phyloP scores from a whole-genome alignment of 2,113 vertebrate species.

The Spermophilus dauricus region DNA sequence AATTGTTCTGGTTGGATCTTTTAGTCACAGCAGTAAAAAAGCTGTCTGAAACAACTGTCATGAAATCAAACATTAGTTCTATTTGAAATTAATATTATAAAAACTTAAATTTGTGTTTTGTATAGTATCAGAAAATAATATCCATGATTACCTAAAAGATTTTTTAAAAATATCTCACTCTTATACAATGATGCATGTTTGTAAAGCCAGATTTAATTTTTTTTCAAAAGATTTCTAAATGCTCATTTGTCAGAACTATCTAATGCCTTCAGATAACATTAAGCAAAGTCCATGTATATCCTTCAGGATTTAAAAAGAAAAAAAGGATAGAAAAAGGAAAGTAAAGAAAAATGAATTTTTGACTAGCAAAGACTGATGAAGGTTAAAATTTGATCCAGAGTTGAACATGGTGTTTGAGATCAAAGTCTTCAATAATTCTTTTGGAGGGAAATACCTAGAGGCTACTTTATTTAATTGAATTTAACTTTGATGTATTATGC shows the following conservation, averaged over 20 bases:
- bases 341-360: neutral
- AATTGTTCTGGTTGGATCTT: too few relatives aligned
- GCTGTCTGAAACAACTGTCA: neutral
- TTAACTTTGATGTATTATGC: conserved; percentile 67
- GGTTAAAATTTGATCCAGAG: conserved; percentile 62
- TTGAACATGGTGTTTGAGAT: neutral
- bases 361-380: conserved; percentile 51
- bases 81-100: neutral
- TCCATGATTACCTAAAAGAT: neutral
- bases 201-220: neutral
- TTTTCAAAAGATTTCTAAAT: conserved; percentile 29
- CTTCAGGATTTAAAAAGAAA: neutral
- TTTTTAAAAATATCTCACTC: neutral
- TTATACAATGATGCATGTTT: neutral
- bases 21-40: too few relatives aligned
- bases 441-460: conserved; percentile 43
- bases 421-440: conserved; percentile 72
- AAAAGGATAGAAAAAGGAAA: neutral
- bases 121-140: neutral
- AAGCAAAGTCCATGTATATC: neutral
- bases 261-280: neutral
- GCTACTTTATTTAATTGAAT: conserved; percentile 68
- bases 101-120: neutral
- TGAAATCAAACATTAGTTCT: neutral
- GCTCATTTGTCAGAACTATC: neutral